Base-by-base conservation (phyloP, 37 sponge, comb jelly and placozoan species). In the Hexactinellida sp. region DNA sequence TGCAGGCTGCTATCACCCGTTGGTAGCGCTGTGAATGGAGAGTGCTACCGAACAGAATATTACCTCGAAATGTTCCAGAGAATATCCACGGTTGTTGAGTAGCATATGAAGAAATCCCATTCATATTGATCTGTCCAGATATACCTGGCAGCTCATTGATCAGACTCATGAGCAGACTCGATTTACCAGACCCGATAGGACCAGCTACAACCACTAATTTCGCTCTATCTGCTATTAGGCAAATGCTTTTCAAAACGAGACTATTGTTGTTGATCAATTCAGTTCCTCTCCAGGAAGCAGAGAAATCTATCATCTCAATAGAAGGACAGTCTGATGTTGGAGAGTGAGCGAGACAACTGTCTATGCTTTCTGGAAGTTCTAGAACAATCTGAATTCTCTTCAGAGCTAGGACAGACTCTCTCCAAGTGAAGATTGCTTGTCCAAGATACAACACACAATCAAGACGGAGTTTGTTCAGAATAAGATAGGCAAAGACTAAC, bases 1-100 rank as follows among this genome's bases (percentile, higher is more conserved):
- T 55, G 86, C 86, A 86, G 13, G 37, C 86, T 37, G 54, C 86
- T 36, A 54, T 37, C 0, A 86, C 86, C 37, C 36, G n/a, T n/a
- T 37, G 24, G 63, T 86, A 86, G 63, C 86, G 55, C 9, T 63
- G 38, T 39, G 38, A 38, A 28, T 55, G 21, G 24, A n/a, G 55
- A n/a, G 34, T 21, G 24, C n/a, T n/a, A n/a, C n/a, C n/a, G n/a
- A n/a, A n/a, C n/a, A n/a, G n/a, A n/a, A n/a, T n/a, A n/a, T n/a
- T n/a, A n/a, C n/a, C n/a, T n/a, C n/a, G n/a, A n/a, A n/a, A n/a
- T n/a, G n/a, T n/a, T n/a, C n/a, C n/a, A n/a, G n/a, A n/a, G n/a
- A n/a, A n/a, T n/a, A n/a, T n/a, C n/a, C n/a, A n/a, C n/a, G n/a
- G n/a, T n/a, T 55, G 34, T 9, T 86, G 86, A n/a, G 86, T 38